These are phyloP conservation scores for Epinephelus lanceolatus DNA, from an alignment of 2,113 vertebrate species.

Conservation along the genomic window DNA sequence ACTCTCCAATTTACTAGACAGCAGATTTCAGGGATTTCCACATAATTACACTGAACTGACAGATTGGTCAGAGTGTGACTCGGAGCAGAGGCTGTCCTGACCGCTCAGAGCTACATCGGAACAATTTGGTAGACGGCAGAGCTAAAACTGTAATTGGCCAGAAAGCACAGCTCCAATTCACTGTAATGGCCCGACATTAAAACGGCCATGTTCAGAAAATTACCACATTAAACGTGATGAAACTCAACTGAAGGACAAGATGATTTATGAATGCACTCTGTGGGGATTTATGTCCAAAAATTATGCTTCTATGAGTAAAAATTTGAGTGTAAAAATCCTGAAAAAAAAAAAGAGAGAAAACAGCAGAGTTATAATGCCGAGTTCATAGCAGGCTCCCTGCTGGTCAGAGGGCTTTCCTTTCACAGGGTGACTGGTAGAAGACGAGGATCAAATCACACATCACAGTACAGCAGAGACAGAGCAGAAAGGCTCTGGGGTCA, in stretches of 20 bases:
- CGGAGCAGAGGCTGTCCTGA: conserved; percentile 2
- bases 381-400: background rate
- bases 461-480: conserved; percentile 11
- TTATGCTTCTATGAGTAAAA: background rate
- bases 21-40: conserved; percentile 22
- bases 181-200: conserved; percentile 14
- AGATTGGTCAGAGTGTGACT: conserved; percentile 29
- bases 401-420: conserved; percentile 32
- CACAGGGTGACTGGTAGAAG: background rate
- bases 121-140: conserved; percentile 25
- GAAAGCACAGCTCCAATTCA: conserved; percentile 9
- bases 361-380: background rate
- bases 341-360: background rate
- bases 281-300: background rate
- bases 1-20: background rate
- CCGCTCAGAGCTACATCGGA: conserved; percentile 12
- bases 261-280: conserved; percentile 4
- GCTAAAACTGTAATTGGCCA: conserved; percentile 31
- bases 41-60: conserved; percentile 34
- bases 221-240: conserved; percentile 33
- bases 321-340: background rate
- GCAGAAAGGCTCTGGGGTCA: conserved; percentile 11
- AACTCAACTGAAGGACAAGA: conserved; percentile 17
- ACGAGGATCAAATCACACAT: conserved; percentile 25
- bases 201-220: conserved; percentile 14